These are phyloP conservation scores for Ferrisia virgata DNA, from an alignment of 2,888 invertebrate genomes.

Conservation along the genomic window DNA sequence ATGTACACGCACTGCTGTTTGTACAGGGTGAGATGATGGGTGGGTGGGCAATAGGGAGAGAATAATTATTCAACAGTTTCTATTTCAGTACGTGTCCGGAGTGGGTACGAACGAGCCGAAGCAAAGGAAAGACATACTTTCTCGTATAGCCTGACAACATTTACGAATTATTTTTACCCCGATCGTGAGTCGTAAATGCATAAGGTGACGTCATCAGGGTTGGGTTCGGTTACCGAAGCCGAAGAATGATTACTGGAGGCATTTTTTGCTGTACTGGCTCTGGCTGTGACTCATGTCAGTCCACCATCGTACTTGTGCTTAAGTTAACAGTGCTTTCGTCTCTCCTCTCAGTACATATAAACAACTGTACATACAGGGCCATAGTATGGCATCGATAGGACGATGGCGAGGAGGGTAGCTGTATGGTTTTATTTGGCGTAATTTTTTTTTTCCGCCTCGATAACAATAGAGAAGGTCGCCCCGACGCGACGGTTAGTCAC, in stretches of 20 bases:
- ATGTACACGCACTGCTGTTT: background rate
- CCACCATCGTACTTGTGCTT: background rate
- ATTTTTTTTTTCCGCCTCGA: background rate
- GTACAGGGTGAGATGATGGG: background rate
- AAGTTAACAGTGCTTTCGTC: too few relatives aligned
- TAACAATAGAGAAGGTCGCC: background rate
- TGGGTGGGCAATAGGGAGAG: background rate
- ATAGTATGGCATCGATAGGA: background rate
- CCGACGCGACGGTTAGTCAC: background rate
- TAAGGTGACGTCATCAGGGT: background rate
- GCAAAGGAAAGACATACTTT: too few relatives aligned
- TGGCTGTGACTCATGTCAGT: background rate
- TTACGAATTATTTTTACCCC: slow-evolving; percentile 7
- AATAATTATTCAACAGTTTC: background rate
- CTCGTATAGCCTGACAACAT: background rate
- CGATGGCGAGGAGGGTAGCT: background rate
- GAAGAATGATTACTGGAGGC: background rate
- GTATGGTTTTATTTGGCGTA: background rate
- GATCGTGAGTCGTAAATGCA: background rate
- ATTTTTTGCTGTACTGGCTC: background rate
- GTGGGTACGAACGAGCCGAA: background rate
- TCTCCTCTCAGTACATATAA: background rate
- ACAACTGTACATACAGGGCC: background rate
- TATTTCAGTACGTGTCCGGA: background rate
- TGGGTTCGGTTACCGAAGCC: too few relatives aligned